phyloP scores from a whole-genome alignment of 2,113 vertebrate genomes.

The Tauraco erythrolophus region DNA sequence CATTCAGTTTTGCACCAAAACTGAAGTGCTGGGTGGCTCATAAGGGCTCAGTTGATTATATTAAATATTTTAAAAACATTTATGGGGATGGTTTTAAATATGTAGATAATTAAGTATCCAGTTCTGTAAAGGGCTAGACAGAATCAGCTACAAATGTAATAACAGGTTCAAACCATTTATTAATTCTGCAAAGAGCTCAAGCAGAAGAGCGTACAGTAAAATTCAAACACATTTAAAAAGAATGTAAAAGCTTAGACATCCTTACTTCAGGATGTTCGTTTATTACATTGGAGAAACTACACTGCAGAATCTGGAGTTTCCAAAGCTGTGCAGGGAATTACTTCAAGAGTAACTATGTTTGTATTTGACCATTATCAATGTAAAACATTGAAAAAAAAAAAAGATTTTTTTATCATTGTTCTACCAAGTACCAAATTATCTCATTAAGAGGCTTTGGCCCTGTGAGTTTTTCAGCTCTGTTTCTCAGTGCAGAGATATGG shows the following conservation, averaged over 20 bases:
- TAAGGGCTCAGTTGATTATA: conserved; percentile 60
- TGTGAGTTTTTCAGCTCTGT: background rate
- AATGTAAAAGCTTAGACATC: background rate
- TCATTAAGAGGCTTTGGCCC: background rate
- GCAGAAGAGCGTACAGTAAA: background rate
- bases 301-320: background rate
- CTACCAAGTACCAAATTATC: background rate
- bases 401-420: background rate
- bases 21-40: conserved; percentile 34
- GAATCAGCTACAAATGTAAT: conserved; percentile 43
- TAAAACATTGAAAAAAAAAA: background rate
- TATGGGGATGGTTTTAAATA: conserved; percentile 62
- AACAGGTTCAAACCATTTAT: background rate
- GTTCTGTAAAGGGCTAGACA: conserved; percentile 65
- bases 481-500: background rate
- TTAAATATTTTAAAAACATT: conserved; percentile 47
- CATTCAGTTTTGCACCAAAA: conserved; percentile 59
- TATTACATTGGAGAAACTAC: background rate
- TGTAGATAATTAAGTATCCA: conserved; percentile 31
- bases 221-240: background rate
- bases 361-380: background rate
- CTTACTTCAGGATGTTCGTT: background rate
- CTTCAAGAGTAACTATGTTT: background rate
- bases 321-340: background rate
- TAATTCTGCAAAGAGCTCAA: conserved; percentile 13